Percentiles rank a stretch among this genome's conserved stretches.
These are phyloP conservation scores for Procavia capensis DNA, from an alignment of 2,113 vertebrate genomes.

Conservation along the genomic window DNA sequence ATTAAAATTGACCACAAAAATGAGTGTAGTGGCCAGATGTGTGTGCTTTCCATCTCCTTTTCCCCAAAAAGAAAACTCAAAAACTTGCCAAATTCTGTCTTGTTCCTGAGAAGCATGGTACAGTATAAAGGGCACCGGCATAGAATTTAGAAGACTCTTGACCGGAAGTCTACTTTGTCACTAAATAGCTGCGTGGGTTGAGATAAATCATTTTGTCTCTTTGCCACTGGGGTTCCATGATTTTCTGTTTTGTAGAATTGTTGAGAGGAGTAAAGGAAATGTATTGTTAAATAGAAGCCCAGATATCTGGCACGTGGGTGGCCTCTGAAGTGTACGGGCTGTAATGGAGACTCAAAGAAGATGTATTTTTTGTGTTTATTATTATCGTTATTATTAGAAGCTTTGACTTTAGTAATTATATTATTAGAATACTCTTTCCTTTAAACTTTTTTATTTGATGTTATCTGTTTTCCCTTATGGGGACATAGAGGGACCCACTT, in stretches of 20 bases:
- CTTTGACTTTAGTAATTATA: not conserved
- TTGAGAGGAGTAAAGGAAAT: not conserved
- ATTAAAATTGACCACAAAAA: not conserved
- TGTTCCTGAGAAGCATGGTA: not conserved
- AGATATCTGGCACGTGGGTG: not conserved
- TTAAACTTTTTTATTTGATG: conserved; percentile 5
- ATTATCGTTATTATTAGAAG: not conserved
- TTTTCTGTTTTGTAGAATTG: not conserved
- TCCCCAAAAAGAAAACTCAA: not conserved
- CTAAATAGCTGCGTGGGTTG: not conserved
- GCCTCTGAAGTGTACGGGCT: not conserved
- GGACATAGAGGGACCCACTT: not conserved
- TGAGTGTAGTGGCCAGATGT: not conserved
- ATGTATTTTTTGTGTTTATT: not conserved
- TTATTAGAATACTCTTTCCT: not conserved
- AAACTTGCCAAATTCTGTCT: not conserved
- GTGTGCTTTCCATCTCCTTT: not conserved
- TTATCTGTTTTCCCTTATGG: not conserved
- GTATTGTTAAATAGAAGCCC: not conserved
- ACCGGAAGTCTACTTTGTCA: not conserved
- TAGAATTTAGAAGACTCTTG: not conserved
- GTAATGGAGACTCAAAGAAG: not conserved
- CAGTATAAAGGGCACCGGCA: fast-evolving
- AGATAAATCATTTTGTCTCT: not conserved
- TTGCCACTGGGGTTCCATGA: not conserved